Base-by-base conservation (phyloP, 2,113 vertebrate genomes). In the Laticauda colubrina region DNA sequence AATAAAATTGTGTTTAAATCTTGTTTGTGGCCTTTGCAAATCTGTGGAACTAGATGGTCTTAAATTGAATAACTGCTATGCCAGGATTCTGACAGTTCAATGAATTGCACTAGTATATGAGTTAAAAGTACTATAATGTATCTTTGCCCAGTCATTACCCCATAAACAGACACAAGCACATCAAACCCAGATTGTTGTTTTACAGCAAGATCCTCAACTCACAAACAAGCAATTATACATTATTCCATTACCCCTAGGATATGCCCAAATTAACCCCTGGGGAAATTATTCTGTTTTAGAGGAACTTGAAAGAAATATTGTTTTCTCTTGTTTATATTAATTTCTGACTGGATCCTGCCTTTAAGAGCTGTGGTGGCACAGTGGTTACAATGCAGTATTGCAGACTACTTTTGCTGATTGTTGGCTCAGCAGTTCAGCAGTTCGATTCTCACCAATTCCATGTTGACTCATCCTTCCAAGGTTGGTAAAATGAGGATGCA, bases 1-100 rank as follows among this genome's bases (percentile, higher is more conserved):
- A 93, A 90, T 86, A 86, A 64, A 93, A 86, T 8, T 86, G 21
- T 56, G 29, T n/a, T 89, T 90, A 29, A 89, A 57, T 39, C 57
- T 54, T 1, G 15, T 24, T 90, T 86, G 12, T 54, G 45, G 23
- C 5, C 7, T 64, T 86, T 93, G 45, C 23, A 64, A 54, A 87
- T 87, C 43, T 90, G 9, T 90, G 43, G 26, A 56, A n/a, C 26
- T 87, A 64, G 89, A 48, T 61, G 29, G 69, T 75, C 48, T 45
- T 59, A 9, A 89, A 92, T 64, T 56, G 5, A 39, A 8, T 48
- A 89, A 48, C 24, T 20, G 26, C 26, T 64, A 1, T 43, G 54
- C 56, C 54, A 89, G 20, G n/a, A 24, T 20, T 43, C 55, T 55
- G 21, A 51, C 56, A 34, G 12, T 92, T 54, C 23, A 54, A 9